A percentile compares a stretch with the other conserved stretches of the same genome.
Conservation (phyloP, 2,113 vertebrate genomes). For the Machaerirhynchus nigripectus region DNA sequence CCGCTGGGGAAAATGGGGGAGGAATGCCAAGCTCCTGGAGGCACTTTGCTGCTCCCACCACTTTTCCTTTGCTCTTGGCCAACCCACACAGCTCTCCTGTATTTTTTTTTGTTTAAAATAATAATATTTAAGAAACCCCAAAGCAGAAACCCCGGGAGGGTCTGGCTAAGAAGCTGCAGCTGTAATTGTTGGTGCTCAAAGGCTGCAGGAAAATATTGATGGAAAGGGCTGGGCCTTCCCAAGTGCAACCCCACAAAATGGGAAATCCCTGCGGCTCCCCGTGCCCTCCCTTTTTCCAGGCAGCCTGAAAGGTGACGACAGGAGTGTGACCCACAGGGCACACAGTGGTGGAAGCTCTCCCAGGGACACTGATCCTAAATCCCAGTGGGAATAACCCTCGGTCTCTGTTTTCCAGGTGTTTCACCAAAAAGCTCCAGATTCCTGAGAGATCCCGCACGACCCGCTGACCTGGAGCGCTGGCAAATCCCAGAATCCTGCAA, state of each 20-base stretch:
- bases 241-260: rapidly evolving
- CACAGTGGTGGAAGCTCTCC: rapidly evolving
- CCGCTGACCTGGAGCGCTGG: rapidly evolving
- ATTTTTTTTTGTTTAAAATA: background rate
- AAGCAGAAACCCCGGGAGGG: background rate
- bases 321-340: rapidly evolving
- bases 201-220: background rate
- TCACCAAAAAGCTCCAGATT: background rate
- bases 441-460: rapidly evolving
- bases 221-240: background rate
- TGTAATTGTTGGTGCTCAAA: background rate
- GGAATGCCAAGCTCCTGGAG: background rate
- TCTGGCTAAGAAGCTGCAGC: background rate
- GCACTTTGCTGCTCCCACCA: background rate
- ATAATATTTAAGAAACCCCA: background rate
- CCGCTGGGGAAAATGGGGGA: rapidly evolving
- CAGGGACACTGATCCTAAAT: rapidly evolving
- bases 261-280: background rate
- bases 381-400: background rate
- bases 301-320: background rate
- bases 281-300: background rate
- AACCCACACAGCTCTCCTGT: background rate
- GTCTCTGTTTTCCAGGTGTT: background rate
- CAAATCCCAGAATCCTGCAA: background rate
- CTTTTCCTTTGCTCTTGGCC: background rate